Evolutionary conservation across 2,888 invertebrate genomes (phyloP), one percentile per base, ranked within the genome.

Genomic region (Nomada lathburiana): DNA sequence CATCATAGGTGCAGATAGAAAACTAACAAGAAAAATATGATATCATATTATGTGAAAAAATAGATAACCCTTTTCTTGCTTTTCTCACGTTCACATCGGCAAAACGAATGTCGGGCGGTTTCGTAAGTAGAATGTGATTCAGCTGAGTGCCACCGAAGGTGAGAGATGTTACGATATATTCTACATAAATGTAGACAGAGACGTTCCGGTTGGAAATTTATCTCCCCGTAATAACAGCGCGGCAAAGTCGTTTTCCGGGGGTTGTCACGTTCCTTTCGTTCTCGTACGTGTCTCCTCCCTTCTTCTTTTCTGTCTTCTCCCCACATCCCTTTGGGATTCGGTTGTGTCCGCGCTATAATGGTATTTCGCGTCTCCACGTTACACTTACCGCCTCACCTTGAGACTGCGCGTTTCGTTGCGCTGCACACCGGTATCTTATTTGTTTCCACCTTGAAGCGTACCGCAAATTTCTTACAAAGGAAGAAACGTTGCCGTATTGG

Each of bases 291-390:
- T 81, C 85, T 81, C 78, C 72, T 77, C 71, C 42, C 63, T 73
- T 73, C 74, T 75, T 71, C 78, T 75, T 77, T 79, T 65, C 73
- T 52, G 57, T 53, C 36, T 67, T 65, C 64, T 67, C 76, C 76
- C 82, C 36, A 78, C 85, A 60, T 72, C 85, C 89, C 89, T 76
- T 80, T 62, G 87, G 91, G 90, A 89, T 90, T 89, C 90, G 88
- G 88, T 90, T 89, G 89, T 90, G 91, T 92, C 91, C 92, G 90
- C 90, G 91, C 92, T 92, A 91, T 92, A 92, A 92, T 92, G 91
- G 90, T 90, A 92, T 92, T 92, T 92, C 91, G 91, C 92, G 91
- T 92, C 90, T 90, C 90, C 91, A 87, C 90, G 90, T 91, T 92
- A 92, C 90, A 91, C 80, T 84, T 86, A 82, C 82, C 83, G 82